Percentiles rank a stretch among this genome's conserved stretches.
phyloP scores from a whole-genome alignment of 2,888 invertebrate genomes.

The Limnephilus marmoratus region DNA sequence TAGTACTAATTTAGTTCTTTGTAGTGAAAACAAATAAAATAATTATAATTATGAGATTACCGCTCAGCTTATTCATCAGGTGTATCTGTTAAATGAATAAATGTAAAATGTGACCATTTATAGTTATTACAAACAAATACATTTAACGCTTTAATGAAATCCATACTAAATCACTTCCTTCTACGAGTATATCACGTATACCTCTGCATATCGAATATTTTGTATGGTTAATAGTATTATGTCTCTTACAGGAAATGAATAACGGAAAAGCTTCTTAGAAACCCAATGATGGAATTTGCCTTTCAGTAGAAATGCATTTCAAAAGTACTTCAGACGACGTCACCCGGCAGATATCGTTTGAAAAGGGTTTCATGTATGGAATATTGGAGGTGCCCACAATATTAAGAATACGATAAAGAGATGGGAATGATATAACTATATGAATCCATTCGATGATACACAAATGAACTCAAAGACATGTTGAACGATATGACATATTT shows the following conservation, averaged over 20 bases:
- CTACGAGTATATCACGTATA: not conserved
- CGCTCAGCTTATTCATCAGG: no score
- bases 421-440: not conserved
- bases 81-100: no score
- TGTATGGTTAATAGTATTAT: not conserved
- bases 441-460: not conserved
- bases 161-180: not conserved
- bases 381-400: not conserved
- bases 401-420: not conserved
- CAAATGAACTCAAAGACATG: not conserved
- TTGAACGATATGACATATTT: not conserved
- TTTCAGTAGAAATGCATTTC: conserved; percentile 16
- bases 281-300: conserved; percentile 19
- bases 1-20: no score
- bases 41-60: no score
- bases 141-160: not conserved
- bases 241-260: not conserved
- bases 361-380: conserved; percentile 7
- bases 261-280: conserved; percentile 12
- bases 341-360: not conserved
- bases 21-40: no score
- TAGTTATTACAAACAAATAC: no score
- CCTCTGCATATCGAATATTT: not conserved
- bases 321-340: not conserved
- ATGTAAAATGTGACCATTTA: no score